phyloP scores from a whole-genome alignment of 2,888 invertebrate genomes.

The Terebella lapidaria region DNA sequence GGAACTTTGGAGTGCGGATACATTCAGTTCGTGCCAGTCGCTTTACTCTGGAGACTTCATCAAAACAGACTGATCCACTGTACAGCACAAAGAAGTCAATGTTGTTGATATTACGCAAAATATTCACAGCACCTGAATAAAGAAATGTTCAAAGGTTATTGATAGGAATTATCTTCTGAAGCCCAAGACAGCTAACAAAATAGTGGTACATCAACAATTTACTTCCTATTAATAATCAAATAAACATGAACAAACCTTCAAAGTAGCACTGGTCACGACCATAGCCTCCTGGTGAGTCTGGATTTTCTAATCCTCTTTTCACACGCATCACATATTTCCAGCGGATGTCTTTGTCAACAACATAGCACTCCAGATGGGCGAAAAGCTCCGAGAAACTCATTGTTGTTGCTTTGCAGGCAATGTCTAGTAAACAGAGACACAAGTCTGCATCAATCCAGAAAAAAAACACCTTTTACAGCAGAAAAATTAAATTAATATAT shows the following conservation, averaged over 20 bases:
- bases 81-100: conserved; percentile 49
- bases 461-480: neutral
- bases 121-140: conserved; percentile 48
- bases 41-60: conserved; percentile 42
- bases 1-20: conserved; percentile 42
- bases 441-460: neutral
- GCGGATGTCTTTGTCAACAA: conserved; percentile 42
- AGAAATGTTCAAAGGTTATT: too few relatives aligned
- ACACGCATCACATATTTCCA: conserved; percentile 51
- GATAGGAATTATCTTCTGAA: too few relatives aligned
- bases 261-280: conserved; percentile 52
- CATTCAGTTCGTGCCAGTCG: conserved; percentile 40
- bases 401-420: conserved; percentile 47
- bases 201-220: too few relatives aligned
- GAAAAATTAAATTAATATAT: neutral
- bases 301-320: conserved; percentile 42
- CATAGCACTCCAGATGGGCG: conserved; percentile 43
- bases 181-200: too few relatives aligned
- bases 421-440: conserved; percentile 31
- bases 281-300: conserved; percentile 46
- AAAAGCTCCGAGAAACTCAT: conserved; percentile 49
- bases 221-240: too few relatives aligned
- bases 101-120: conserved; percentile 44
- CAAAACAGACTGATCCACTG: conserved; percentile 45
- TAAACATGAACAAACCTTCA: conserved; percentile 46